Evolutionary conservation across 2,113 vertebrate genomes (phyloP), one percentile per base, ranked within the genome.

Genomic region (Diphyllodes magnificus): DNA sequence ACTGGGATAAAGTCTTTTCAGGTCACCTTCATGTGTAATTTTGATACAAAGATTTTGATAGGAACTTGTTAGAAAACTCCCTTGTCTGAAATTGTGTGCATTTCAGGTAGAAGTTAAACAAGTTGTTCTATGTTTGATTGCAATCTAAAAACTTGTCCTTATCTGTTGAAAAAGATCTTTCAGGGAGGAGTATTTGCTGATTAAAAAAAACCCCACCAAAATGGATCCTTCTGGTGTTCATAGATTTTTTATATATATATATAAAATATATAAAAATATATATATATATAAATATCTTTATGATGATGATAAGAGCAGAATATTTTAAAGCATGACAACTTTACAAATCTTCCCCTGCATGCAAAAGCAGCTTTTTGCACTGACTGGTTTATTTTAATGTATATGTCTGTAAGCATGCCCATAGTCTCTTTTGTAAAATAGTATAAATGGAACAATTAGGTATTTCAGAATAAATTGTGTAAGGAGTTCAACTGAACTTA

Each of bases 1-100:
- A 88, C 66, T 31, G 60, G 45, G 25, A 31, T 92, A 73, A 93
- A 91, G 42, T 85, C 59, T 94, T 86, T 89, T 24, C 91, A 51
- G 44, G 77, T 89, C 51, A 54, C 44, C 44, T 60, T 63, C 35
- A 82, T 64, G 47, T 61, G 49, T 95, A 88, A 94, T 85, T 91
- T 96, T 96, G 87, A 85, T 96, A 93, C 80, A 63, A 56, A 75
- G n/a, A 91, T 97, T 97, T 95, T 88, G 88, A 83, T 93, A 72
- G 4, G 3, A 95, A 90, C 57, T 60, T 94, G 53, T 39, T 71
- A 86, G 37, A 47, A 86, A 80, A 65, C 24, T 85, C 23, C 11
- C 84, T 95, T 1, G 1, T 81, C 72, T 96, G 90, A 86, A 63
- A 85, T 66, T 33, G 21, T 83, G 16, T 44, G 16, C 27, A 49